Conservation (phyloP, 1,140 invertebrate species). For the Atta texana region DNA sequence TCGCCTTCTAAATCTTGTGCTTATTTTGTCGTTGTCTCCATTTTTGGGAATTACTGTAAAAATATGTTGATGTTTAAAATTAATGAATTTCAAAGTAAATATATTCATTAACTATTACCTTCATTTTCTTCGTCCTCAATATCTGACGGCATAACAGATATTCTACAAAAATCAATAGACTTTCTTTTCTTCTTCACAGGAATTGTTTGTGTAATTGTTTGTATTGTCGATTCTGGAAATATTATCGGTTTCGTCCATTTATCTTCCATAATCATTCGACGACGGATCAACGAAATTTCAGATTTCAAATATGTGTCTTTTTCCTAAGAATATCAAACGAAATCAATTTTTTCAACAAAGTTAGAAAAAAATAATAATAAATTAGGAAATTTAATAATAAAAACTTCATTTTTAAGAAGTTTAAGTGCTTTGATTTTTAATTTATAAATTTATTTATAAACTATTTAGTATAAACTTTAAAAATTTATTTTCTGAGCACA, state of each 20-base stretch:
- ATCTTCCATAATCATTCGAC: background rate
- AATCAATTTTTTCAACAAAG: background rate
- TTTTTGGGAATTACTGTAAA: background rate
- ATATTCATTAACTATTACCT: background rate
- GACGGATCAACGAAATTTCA: background rate
- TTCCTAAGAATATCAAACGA: background rate
- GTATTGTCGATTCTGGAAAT: background rate
- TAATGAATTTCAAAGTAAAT: background rate
- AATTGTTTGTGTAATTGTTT: background rate
- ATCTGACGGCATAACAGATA: slow-evolving; percentile 48
- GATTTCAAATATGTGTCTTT: too few relatives aligned
- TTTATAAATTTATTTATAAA: background rate
- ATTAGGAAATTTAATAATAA: slow-evolving; percentile 9
- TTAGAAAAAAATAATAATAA: background rate
- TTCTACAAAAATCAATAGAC: background rate
- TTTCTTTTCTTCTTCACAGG: background rate
- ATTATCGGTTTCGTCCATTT: too few relatives aligned
- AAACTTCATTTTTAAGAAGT: background rate
- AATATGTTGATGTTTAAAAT: background rate
- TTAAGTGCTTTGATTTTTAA: background rate
- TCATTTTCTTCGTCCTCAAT: background rate
- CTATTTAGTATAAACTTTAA: background rate
- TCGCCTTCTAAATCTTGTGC: background rate
- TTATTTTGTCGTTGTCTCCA: background rate
- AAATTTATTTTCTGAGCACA: background rate